Evolutionary conservation across 2,888 invertebrate genomes (phyloP).

Genomic region (Eupsilia transversa): DNA sequence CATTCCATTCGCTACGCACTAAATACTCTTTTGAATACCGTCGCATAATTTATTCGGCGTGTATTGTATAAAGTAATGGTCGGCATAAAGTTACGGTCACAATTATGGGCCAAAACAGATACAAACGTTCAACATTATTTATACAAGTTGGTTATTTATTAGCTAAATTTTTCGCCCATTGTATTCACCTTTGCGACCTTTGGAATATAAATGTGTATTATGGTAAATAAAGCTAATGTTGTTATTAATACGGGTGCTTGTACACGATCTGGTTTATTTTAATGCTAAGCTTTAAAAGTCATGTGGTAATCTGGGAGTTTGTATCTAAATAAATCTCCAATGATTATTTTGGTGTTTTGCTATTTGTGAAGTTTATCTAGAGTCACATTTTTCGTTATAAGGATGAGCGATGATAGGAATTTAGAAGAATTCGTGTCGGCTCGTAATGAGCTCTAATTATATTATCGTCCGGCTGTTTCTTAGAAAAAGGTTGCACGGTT

Average conservation of each 20-base stretch:
- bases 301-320: slow-evolving; percentile 13
- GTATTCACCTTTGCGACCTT: slow-evolving; percentile 56
- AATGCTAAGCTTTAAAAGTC: slow-evolving; percentile 26
- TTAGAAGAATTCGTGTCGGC: background rate
- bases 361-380: background rate
- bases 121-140: slow-evolving; percentile 73
- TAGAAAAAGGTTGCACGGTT: background rate
- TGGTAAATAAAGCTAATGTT: slow-evolving; percentile 43
- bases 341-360: background rate
- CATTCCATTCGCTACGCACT: slow-evolving; percentile 62
- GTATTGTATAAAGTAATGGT: slow-evolving; percentile 66
- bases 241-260: slow-evolving; percentile 43
- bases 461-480: background rate
- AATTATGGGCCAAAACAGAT: slow-evolving; percentile 70
- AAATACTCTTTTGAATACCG: slow-evolving; percentile 56
- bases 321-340: slow-evolving; percentile 3
- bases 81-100: slow-evolving; percentile 61
- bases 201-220: slow-evolving; percentile 54
- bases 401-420: background rate
- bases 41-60: slow-evolving; percentile 59
- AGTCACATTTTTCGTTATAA: background rate
- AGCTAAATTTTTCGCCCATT: slow-evolving; percentile 63
- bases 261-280: slow-evolving; percentile 29
- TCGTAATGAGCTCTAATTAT: background rate
- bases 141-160: slow-evolving; percentile 72